These are phyloP conservation scores for Aromia moschata DNA, from an alignment of 2,888 invertebrate species.

Conservation along the genomic window DNA sequence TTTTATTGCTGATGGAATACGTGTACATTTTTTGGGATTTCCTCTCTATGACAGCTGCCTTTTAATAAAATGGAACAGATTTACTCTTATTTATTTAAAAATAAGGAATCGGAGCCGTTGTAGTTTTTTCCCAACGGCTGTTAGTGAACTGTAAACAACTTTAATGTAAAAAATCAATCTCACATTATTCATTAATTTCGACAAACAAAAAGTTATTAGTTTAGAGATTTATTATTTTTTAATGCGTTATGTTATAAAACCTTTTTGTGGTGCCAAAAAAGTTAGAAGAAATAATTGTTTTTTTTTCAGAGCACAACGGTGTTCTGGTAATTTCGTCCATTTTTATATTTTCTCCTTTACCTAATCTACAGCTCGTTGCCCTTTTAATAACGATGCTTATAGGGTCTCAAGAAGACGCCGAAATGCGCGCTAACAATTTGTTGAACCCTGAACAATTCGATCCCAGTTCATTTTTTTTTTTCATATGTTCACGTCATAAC, in stretches of 20 bases:
- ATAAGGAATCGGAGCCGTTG: constrained; percentile 6
- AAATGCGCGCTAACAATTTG: too few species aligned
- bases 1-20: constrained; percentile 4
- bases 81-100: constrained; percentile 19
- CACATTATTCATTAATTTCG: constrained; percentile 13
- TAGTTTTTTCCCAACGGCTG: constrained; percentile 4
- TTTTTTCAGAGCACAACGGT: not conserved
- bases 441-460: too few species aligned
- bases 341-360: not conserved
- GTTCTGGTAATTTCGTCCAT: not conserved
- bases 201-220: constrained; percentile 17
- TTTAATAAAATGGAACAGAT: constrained; percentile 5
- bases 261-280: not conserved
- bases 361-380: not conserved
- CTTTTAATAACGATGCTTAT: not conserved
- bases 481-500: constrained; percentile 14
- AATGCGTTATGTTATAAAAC: not conserved
- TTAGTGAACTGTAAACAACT: constrained; percentile 24
- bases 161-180: constrained; percentile 16
- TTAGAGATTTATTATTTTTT: constrained; percentile 17
- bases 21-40: constrained; percentile 11
- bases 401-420: too few species aligned
- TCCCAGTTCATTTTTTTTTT: too few species aligned
- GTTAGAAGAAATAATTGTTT: not conserved
- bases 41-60: not conserved